Percentiles rank a stretch among this genome's conserved stretches.
Evolutionary conservation across 2,888 invertebrate genomes (phyloP).

Genomic region (Pterobdella sp.): DNA sequence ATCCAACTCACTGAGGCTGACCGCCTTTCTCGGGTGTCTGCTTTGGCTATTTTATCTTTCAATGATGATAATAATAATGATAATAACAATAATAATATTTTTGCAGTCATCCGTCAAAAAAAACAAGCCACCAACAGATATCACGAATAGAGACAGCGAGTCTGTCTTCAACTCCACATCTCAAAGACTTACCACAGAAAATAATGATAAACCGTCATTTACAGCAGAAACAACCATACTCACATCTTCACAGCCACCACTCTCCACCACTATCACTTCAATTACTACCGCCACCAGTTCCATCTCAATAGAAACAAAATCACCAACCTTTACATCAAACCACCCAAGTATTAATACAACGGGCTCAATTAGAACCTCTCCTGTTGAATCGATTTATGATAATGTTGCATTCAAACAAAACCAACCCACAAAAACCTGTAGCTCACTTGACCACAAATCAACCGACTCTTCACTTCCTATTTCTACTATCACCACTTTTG

Average conservation of each 20-base stretch:
- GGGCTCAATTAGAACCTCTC: neutral
- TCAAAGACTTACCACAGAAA: neutral
- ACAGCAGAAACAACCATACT: neutral
- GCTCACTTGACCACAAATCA: too few species aligned
- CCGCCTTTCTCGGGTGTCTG: neutral
- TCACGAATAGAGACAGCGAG: neutral
- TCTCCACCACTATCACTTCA: neutral
- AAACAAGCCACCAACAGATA: neutral
- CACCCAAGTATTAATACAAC: neutral
- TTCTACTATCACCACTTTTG: neutral
- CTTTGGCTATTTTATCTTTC: neutral
- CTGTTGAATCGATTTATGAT: neutral
- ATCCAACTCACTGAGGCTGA: conserved; percentile 8
- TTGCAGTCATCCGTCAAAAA: neutral
- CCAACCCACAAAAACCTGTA: neutral
- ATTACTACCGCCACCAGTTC: neutral
- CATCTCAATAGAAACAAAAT: too few species aligned
- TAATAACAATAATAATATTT: neutral
- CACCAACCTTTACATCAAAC: neutral
- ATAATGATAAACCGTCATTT: neutral
- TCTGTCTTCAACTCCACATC: neutral
- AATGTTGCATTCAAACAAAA: neutral
- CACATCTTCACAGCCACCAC: neutral
- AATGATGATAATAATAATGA: neutral
- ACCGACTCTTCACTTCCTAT: neutral